Base-by-base conservation (phyloP, 2,113 vertebrate species). In the Aegithalos caudatus region DNA sequence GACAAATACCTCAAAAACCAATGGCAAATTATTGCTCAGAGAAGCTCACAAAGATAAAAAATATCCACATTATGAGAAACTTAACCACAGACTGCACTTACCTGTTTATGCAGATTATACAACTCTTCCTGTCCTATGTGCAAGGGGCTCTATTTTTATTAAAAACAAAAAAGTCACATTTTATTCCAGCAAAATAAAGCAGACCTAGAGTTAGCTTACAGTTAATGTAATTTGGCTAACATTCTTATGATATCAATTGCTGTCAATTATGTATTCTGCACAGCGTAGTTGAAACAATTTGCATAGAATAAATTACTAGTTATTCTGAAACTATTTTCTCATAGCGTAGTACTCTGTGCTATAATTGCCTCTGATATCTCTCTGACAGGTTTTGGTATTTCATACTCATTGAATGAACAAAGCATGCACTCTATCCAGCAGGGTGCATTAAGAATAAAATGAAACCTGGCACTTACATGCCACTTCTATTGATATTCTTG, bases 301-400 rank as follows among this genome's bases (percentile, higher is more conserved):
- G 37, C 60, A 91, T 35, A 48, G 54, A 90, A 87, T 72, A 97
- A 96, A 97, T 96, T 90, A 33, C 67, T 85, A 86, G 88, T 47
- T 95, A 90, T 93, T 92, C 81, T 72, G 83, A 95, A 95, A 83
- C 20, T n/a, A 78, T 94, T 95, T 95, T 86, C 81, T 93, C 61
- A 61, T 53, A 54, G 38, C 38, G 78, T 37, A 56, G 25, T 56
- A 54, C 53, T 85, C 67, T 83, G n/a, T 76, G 24, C 76, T 92
- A 44, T 96, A 96, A 97, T 92, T 97, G 85, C 48, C 74, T 85
- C 38, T 93, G 91, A 91, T 88, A 71, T 42, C 51, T 81, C 28
- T 91, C 76, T 95, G 82, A 86, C 86, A 95, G 51, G 44, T 80
- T 81, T 70, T 86, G 53, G 45, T 80, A 76, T 88, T 83, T 88